Conservation (phyloP, 2,113 vertebrate genomes). For the Mungos mungo region DNA sequence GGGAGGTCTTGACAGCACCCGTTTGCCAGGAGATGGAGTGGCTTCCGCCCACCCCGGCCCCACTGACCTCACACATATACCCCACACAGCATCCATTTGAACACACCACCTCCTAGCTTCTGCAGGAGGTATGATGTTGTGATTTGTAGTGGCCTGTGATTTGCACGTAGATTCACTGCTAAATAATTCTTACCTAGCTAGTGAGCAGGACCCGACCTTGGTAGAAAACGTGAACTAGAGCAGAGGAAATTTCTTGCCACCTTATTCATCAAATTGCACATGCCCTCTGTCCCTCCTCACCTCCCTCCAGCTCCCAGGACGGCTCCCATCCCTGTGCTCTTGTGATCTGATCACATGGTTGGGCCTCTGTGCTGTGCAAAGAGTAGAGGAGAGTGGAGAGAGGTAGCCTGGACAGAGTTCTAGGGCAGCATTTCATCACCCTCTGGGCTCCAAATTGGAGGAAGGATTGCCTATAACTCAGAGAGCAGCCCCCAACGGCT, state of each 20-base stretch:
- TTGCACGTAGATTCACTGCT: neutral
- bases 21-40: accelerated
- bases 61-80: neutral
- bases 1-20: neutral
- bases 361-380: neutral
- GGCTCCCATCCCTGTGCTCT: neutral
- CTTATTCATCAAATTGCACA: neutral
- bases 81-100: neutral
- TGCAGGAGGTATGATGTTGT: neutral
- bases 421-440: neutral
- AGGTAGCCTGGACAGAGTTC: neutral
- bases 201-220: neutral
- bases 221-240: neutral
- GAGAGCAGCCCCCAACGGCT: neutral
- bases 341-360: neutral
- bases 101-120: neutral
- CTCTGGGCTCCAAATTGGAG: neutral
- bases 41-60: no score
- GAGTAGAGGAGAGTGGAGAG: neutral
- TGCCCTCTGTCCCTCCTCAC: no score
- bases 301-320: neutral
- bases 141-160: neutral
- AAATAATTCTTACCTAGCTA: neutral
- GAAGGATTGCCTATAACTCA: neutral
- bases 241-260: neutral